These are phyloP conservation scores for Coreius guichenoti DNA, from an alignment of 2,797 vertebrate genomes.

Conservation along the genomic window DNA sequence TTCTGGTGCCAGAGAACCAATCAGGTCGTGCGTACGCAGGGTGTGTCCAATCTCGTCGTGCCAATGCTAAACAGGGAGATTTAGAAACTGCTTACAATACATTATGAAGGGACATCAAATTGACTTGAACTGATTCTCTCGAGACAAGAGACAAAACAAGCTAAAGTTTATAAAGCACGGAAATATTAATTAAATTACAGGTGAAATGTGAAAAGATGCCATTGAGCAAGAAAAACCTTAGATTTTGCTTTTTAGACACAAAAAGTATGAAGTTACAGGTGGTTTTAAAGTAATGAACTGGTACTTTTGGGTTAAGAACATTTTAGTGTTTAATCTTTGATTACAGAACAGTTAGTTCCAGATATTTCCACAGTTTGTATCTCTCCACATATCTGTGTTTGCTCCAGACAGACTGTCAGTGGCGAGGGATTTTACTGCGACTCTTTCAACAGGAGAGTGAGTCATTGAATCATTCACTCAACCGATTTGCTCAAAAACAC, in stretches of 20 bases:
- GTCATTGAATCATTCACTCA: not conserved
- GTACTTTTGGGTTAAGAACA: not conserved
- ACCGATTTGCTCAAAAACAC: not conserved
- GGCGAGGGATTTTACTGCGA: not conserved
- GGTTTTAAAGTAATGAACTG: not conserved
- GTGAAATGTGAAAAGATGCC: not conserved
- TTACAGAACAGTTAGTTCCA: not conserved
- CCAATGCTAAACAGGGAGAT: slow-evolving; percentile 76
- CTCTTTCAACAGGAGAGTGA: not conserved
- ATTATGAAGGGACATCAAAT: slow-evolving; percentile 23
- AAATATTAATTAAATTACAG: not conserved
- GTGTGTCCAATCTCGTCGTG: slow-evolving; percentile 79
- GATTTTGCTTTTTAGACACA: too few species aligned
- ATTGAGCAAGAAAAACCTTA: not conserved
- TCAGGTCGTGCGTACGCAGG: slow-evolving; percentile 74
- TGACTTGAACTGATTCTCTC: not conserved
- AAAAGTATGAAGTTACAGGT: not conserved
- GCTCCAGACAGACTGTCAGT: too few species aligned
- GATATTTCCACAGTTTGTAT: too few species aligned
- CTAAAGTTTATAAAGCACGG: not conserved
- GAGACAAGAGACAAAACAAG: not conserved
- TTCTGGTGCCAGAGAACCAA: slow-evolving; percentile 77
- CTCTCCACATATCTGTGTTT: too few species aligned
- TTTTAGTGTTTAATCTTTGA: not conserved
- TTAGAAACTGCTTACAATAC: slow-evolving; percentile 68